A percentile compares a stretch with the other conserved stretches of the same genome.
phyloP scores from a whole-genome alignment of 92 coral and sea anemone genomes.

The Virgularia gustaviana region DNA sequence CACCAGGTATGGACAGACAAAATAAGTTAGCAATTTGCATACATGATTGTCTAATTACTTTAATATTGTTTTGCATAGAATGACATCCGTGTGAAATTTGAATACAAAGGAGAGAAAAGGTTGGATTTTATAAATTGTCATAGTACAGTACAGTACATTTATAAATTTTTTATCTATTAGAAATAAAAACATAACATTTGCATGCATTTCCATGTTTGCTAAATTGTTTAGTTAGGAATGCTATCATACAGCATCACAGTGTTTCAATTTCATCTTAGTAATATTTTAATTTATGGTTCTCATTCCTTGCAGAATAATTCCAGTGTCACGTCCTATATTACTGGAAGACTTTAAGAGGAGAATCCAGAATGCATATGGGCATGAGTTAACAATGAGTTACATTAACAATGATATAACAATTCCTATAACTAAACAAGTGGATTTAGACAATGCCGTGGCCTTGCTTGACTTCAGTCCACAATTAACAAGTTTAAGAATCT shows the following conservation, averaged over 20 bases:
- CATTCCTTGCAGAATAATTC: conserved; percentile 64
- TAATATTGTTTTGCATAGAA: conserved; percentile 36
- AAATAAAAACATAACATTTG: background rate
- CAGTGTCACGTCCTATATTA: conserved; percentile 85
- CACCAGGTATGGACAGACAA: conserved; percentile 1
- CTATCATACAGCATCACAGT: too few species aligned
- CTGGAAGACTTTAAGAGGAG: conserved; percentile 69
- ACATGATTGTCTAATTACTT: background rate
- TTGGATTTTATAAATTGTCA: too few species aligned
- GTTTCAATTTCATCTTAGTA: too few species aligned
- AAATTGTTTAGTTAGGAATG: too few species aligned
- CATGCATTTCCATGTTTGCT: too few species aligned
- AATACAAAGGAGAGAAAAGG: conserved; percentile 90
- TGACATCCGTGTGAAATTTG: conserved; percentile 92
- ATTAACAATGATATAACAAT: conserved; percentile 88
- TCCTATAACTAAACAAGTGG: conserved; percentile 83
- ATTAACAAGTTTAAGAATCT: conserved; percentile 78
- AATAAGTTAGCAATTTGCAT: background rate
- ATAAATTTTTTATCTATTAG: background rate
- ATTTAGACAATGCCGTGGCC: conserved; percentile 92
- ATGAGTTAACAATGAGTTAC: conserved; percentile 87
- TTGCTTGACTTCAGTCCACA: conserved; percentile 93
- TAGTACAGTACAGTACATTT: background rate
- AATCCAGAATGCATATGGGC: conserved; percentile 93
- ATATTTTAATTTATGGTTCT: background rate